A percentile compares a stretch with the other conserved stretches of the same genome.
Conservation (phyloP, 2,113 vertebrate species). For the Bothrops jararaca region DNA sequence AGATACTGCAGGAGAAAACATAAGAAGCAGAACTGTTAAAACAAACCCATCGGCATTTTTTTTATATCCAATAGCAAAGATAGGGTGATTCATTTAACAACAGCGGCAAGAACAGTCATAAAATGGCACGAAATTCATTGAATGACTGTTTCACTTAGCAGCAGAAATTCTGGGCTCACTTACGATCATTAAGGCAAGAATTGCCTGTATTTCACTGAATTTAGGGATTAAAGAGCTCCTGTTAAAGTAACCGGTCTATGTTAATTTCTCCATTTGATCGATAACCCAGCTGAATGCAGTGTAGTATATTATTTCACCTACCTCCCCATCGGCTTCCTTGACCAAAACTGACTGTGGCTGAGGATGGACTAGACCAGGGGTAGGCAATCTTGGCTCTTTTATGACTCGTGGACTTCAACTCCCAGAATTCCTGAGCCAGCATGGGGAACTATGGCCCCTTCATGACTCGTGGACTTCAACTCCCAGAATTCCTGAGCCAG, state of each 20-base stretch:
- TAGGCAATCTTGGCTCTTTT: no score
- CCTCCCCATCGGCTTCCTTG: neutral
- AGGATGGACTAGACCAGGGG: neutral
- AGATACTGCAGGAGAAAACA: conserved; percentile 71
- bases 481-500: no score
- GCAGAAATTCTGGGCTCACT: neutral
- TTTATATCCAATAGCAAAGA: neutral
- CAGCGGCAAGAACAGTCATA: no score
- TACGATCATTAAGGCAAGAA: neutral
- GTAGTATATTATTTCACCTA: neutral
- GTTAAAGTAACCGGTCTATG: neutral
- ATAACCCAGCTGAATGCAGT: neutral
- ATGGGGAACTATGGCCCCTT: no score
- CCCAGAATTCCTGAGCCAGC: no score
- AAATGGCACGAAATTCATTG: neutral
- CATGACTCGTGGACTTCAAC: no score
- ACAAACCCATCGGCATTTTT: conserved; percentile 10
- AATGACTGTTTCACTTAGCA: neutral
- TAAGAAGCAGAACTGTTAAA: neutral
- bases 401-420: no score
- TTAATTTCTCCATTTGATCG: neutral
- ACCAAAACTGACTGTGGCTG: neutral
- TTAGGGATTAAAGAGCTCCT: neutral
- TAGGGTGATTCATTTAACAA: no score
- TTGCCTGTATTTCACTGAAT: no score